Base-by-base conservation (phyloP, 2,888 invertebrate genomes). In the Plagodis dolabraria region DNA sequence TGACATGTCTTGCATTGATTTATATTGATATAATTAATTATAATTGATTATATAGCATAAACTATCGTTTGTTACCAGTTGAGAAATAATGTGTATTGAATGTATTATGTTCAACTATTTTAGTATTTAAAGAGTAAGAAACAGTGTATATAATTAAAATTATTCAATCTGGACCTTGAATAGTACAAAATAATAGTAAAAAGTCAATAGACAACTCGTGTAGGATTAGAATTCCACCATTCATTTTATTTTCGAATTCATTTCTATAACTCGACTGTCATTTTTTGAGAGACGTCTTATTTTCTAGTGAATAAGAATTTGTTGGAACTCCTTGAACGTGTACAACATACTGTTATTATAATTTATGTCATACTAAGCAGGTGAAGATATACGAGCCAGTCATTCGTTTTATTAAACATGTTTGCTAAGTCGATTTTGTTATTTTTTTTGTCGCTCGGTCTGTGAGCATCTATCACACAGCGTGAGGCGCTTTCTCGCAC, bases 291-390 rank as follows among this genome's bases (percentile, higher is more conserved):
- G 85, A 90, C 78, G 77, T 89, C 89, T 89, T 89, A 91, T 88
- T 90, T 90, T 82, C 83, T 86, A 84, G 86, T 88, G 89, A 88
- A 88, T 85, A 86, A 87, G 89, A 89, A 91, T 91, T 91, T 89
- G 91, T 90, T 89, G 86, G 87, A 85, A 89, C 89, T 89, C 82
- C 89, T 86, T 89, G 87, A 87, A 81, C 85, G 84, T 88, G 90
- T 91, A 89, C 89, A 89, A 91, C 89, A 91, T 91, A 87, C 90
- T 91, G 89, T 91, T 91, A 90, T 89, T 92, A 91, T 91, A 90
- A 92, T 91, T 92, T 92, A 92, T 92, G 90, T 92, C 87, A 86
- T 88, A 90, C 92, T 89, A 91, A 89, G 91, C 92, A 92, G 92
- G 92, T 92, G 92, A 91, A 91, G 91, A 92, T 92, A 91, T 91